Conservation (phyloP, 1,140 invertebrate species). For the Elymnias hypermnestra region DNA sequence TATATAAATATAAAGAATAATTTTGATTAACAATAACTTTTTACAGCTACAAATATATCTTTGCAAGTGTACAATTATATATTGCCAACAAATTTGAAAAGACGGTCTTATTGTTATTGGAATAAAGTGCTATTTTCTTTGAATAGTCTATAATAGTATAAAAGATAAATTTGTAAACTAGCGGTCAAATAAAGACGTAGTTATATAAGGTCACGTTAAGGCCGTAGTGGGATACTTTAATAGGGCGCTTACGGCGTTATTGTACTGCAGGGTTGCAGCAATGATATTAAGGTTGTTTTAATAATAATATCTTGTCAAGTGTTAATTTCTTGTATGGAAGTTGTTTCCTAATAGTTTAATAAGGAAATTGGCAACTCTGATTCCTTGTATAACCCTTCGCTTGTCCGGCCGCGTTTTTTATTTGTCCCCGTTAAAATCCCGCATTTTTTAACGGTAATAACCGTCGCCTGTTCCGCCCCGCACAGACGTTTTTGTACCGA, state of each 20-base stretch:
- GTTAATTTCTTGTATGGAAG: no score
- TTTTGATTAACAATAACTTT: background rate
- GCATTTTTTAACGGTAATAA: no score
- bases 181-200: constrained; percentile 7
- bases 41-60: background rate
- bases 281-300: background rate
- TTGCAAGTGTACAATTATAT: background rate
- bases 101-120: background rate
- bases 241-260: background rate
- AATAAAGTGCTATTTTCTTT: background rate
- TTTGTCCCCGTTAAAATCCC: no score
- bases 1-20: background rate
- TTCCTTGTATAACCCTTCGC: no score
- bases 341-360: no score
- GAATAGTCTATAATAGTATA: background rate
- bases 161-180: background rate
- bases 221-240: constrained; percentile 7
- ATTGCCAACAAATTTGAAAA: background rate
- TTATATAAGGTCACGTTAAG: constrained; percentile 19
- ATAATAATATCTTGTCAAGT: background rate
- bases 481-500: no score
- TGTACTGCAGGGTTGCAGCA: background rate
- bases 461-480: no score
- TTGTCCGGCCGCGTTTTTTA: no score
- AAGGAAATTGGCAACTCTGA: no score